phyloP scores from a whole-genome alignment of 2,113 vertebrate species.

The Puffinus mauretanicus region DNA sequence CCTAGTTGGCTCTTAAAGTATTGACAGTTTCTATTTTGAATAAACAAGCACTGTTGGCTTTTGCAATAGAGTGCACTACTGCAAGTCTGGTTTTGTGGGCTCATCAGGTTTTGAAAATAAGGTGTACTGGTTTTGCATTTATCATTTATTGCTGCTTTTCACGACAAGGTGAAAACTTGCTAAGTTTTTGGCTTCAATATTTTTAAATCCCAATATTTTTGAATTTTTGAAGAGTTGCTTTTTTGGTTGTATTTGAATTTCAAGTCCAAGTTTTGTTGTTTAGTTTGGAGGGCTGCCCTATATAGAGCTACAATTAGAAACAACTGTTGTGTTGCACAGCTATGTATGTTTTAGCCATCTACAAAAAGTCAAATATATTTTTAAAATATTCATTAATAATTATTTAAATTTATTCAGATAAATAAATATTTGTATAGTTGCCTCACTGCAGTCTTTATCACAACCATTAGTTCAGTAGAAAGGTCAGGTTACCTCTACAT shows the following conservation, averaged over 20 bases:
- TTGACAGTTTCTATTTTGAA: slow-evolving; percentile 20
- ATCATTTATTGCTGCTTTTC: background rate
- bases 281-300: background rate
- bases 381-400: background rate
- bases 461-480: background rate
- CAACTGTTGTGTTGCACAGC: background rate
- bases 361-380: background rate
- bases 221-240: background rate
- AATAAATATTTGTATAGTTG: background rate
- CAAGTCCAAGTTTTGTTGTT: background rate
- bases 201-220: background rate
- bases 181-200: background rate
- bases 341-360: background rate
- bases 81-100: slow-evolving; percentile 1
- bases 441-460: background rate
- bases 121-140: background rate
- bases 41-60: background rate
- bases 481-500: background rate
- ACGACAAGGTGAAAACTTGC: background rate
- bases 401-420: background rate
- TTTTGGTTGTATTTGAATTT: background rate
- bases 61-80: background rate
- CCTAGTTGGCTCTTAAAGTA: background rate
- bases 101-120: background rate
- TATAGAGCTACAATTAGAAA: background rate